Evolutionary conservation across 2,888 invertebrate genomes (phyloP).

Genomic region (Diachrysia chrysitis): DNA sequence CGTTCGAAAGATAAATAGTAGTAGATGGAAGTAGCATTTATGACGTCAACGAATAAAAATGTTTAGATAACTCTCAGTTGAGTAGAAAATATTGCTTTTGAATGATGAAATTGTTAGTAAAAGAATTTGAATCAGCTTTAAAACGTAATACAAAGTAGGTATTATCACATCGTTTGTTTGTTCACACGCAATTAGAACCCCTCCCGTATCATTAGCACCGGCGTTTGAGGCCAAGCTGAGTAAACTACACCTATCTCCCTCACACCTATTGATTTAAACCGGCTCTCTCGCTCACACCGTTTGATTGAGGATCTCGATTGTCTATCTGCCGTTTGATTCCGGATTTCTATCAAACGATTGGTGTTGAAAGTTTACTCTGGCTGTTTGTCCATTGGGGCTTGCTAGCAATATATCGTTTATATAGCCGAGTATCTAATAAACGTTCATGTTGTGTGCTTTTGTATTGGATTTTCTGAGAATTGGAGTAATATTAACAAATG

Average conservation of each 20-base stretch:
- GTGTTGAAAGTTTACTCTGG: constrained; percentile 76
- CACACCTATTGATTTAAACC: constrained; percentile 57
- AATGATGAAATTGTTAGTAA: constrained; percentile 28
- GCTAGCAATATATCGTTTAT: constrained; percentile 58
- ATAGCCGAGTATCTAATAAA: constrained; percentile 46
- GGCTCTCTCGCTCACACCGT: constrained; percentile 63
- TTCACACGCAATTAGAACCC: constrained; percentile 87
- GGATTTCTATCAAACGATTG: constrained; percentile 80
- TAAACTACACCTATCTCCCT: constrained; percentile 64
- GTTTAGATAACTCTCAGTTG: constrained; percentile 30
- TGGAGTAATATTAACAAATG: constrained; percentile 20
- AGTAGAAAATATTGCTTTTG: constrained; percentile 22
- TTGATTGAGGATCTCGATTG: constrained; percentile 82
- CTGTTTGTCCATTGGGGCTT: constrained; percentile 68
- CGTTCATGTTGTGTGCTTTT: constrained; percentile 24
- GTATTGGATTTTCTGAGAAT: constrained; percentile 46
- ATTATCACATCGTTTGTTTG: constrained; percentile 83
- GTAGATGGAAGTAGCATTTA: constrained; percentile 68
- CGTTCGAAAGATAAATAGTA: constrained; percentile 82
- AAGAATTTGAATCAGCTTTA: constrained; percentile 47
- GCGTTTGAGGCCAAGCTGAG: constrained; percentile 65
- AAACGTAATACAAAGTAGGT: constrained; percentile 71
- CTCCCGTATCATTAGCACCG: constrained; percentile 85
- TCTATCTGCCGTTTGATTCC: constrained; percentile 76
- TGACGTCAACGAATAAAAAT: constrained; percentile 71